phyloP scores from a whole-genome alignment of 1,140 invertebrate genomes.

The Bombus haemorrhoidalis region DNA sequence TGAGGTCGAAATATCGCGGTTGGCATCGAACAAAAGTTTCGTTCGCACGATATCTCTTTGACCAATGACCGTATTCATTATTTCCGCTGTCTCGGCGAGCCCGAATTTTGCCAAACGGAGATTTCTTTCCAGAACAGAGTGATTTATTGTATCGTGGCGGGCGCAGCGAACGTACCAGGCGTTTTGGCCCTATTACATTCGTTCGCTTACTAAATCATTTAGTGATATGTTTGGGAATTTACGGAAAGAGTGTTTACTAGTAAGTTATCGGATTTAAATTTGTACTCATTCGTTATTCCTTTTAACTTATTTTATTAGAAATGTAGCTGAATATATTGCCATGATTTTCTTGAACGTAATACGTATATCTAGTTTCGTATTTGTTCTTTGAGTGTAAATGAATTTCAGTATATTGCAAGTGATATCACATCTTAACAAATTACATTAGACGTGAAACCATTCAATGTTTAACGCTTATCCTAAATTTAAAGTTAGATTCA shows the following conservation, averaged over 20 bases:
- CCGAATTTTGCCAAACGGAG: conserved; percentile 35
- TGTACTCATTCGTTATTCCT: background rate
- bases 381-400: background rate
- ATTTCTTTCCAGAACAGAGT: conserved; percentile 38
- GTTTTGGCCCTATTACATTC: background rate
- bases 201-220: background rate
- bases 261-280: background rate
- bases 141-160: conserved; percentile 19
- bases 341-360: background rate
- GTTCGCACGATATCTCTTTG: conserved; percentile 27
- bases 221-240: background rate
- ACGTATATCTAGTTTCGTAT: too few species aligned
- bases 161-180: background rate
- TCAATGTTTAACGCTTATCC: background rate
- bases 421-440: background rate
- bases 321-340: too few species aligned
- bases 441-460: too few species aligned
- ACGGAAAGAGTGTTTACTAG: background rate
- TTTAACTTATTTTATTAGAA: too few species aligned
- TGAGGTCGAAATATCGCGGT: conserved; percentile 6
- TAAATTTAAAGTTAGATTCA: too few species aligned
- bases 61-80: conserved; percentile 30
- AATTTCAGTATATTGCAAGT: background rate
- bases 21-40: conserved; percentile 45
- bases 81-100: background rate